A percentile compares a stretch with the other conserved stretches of the same genome.
Evolutionary conservation across 2,888 invertebrate species (phyloP).

Genomic region (Diachrysia chrysitis): DNA sequence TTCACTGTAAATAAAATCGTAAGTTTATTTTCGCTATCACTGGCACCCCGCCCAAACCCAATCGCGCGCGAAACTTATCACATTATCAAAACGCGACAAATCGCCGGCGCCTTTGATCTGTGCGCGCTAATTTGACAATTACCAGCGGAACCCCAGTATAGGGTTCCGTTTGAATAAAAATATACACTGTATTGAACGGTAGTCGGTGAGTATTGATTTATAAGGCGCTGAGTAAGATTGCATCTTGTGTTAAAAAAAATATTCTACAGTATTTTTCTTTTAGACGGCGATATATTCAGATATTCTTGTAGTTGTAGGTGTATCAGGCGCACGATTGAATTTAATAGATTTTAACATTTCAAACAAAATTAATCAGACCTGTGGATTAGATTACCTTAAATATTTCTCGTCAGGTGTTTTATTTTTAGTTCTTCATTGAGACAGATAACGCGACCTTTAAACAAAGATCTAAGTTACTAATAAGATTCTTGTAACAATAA

Average conservation of each 20-base stretch:
- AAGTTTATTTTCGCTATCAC: constrained; percentile 49
- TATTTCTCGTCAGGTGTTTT: no score
- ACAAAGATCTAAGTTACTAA: no score
- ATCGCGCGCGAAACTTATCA: constrained; percentile 87
- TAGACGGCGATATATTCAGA: neutral
- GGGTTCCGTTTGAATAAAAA: constrained; percentile 55
- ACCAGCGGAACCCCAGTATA: constrained; percentile 58
- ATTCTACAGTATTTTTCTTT: neutral
- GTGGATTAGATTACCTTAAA: no score
- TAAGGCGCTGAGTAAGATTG: neutral
- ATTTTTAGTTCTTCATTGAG: no score
- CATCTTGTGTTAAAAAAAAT: neutral
- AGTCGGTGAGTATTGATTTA: constrained; percentile 44
- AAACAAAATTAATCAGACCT: no score
- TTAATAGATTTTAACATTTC: no score
- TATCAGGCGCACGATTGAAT: neutral
- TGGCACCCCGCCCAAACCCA: constrained; percentile 67
- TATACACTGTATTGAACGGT: constrained; percentile 23
- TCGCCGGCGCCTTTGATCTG: constrained; percentile 86
- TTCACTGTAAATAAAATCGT: no score
- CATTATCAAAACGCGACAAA: constrained; percentile 88
- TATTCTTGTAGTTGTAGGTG: neutral
- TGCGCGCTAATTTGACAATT: constrained; percentile 85
- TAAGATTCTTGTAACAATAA: no score
- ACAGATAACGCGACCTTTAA: no score